These are phyloP conservation scores for Toxonevra muliebris DNA, from an alignment of 2,888 invertebrate genomes.

Conservation along the genomic window DNA sequence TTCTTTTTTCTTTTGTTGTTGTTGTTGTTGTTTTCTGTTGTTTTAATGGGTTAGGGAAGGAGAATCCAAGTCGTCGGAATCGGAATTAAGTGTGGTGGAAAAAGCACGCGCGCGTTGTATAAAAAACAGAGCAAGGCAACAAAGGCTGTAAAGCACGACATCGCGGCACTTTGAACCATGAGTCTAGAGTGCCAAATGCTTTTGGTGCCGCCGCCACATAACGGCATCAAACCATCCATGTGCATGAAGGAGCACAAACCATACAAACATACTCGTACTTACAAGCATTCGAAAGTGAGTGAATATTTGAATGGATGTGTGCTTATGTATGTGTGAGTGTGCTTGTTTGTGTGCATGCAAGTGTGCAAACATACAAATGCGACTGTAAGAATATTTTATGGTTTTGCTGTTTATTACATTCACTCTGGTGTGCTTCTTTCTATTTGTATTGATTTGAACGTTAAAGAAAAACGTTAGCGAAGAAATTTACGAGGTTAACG, in stretches of 20 bases:
- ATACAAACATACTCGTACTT: not conserved
- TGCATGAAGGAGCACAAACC: slow-evolving; percentile 6
- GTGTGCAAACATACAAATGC: slow-evolving; percentile 8
- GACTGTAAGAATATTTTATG: slow-evolving; percentile 26
- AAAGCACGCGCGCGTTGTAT: slow-evolving; percentile 50
- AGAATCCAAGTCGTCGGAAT: slow-evolving; percentile 16
- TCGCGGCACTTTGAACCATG: slow-evolving; percentile 52
- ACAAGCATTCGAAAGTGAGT: slow-evolving; percentile 22
- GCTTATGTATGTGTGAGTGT: slow-evolving; percentile 11
- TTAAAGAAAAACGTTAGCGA: not conserved
- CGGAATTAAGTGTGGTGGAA: slow-evolving; percentile 45
- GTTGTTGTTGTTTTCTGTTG: slow-evolving; percentile 38
- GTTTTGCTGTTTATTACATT: slow-evolving; percentile 21
- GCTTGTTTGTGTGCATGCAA: slow-evolving; percentile 7
- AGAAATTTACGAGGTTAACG: slow-evolving; percentile 12
- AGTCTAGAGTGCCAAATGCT: slow-evolving; percentile 48
- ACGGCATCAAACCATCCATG: slow-evolving; percentile 31
- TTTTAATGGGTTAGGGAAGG: slow-evolving; percentile 33
- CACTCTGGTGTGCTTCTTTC: slow-evolving; percentile 16
- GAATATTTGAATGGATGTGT: slow-evolving; percentile 24
- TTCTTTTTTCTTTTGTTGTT: slow-evolving; percentile 39
- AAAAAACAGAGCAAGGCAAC: slow-evolving; percentile 47
- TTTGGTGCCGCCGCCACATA: slow-evolving; percentile 43
- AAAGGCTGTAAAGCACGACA: slow-evolving; percentile 52
- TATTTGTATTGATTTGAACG: slow-evolving; percentile 23